Evolutionary conservation across 2,797 vertebrate species (phyloP).

Genomic region (Argya squamiceps): DNA sequence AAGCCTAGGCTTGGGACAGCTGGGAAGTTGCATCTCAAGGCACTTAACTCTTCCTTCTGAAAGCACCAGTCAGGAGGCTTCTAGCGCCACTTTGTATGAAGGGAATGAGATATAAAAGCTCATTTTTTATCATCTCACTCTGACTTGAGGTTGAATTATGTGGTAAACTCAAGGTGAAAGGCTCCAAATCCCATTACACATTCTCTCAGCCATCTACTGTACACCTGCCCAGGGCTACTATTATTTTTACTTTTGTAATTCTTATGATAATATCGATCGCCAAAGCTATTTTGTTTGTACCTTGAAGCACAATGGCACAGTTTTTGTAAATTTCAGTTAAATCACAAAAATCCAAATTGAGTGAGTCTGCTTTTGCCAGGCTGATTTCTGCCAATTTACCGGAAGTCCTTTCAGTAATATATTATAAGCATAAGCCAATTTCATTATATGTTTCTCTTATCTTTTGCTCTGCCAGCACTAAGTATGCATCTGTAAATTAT

Average conservation of each 20-base stretch:
- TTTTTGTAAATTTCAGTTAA: constrained; percentile 4
- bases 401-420: neutral
- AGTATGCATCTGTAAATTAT: neutral
- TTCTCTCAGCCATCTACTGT: neutral
- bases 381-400: constrained; percentile 3
- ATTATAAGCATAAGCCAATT: neutral
- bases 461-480: neutral
- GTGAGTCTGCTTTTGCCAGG: neutral
- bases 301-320: neutral
- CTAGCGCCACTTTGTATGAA: neutral
- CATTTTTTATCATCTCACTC: neutral
- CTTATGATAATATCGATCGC: neutral
- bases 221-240: neutral
- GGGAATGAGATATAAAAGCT: neutral
- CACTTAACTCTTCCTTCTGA: neutral
- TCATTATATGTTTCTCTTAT: neutral
- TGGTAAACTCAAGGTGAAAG: neutral
- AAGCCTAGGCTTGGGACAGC: neutral
- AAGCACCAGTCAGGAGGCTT: neutral
- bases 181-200: neutral
- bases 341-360: neutral
- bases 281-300: neutral
- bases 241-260: neutral
- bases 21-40: neutral
- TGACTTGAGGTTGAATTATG: neutral